Conservation (phyloP, 1,140 invertebrate species). For the Saccostrea cuccullata region DNA sequence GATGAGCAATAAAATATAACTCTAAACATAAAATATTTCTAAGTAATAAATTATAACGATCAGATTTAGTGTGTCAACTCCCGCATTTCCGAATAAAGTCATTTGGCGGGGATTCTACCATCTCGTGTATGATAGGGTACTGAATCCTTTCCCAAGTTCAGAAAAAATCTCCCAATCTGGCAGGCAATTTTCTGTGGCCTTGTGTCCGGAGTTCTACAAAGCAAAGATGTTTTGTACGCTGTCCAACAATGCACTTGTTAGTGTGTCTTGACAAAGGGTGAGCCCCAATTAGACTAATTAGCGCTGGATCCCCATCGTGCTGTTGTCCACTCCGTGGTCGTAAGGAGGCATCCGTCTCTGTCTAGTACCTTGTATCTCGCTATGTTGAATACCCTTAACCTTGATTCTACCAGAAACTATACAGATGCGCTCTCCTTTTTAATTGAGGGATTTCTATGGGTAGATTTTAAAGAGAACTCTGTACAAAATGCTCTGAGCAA, state of each 20-base stretch:
- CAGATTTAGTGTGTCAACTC: background rate
- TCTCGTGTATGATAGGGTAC: background rate
- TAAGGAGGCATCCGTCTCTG: background rate
- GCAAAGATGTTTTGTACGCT: conserved; percentile 13
- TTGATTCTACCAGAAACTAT: background rate
- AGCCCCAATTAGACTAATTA: conserved; percentile 28
- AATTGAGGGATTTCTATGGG: no score
- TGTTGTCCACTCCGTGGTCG: background rate
- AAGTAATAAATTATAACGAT: background rate
- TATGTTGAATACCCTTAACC: background rate
- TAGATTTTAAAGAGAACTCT: no score
- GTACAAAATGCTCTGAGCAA: no score
- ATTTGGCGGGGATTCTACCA: background rate
- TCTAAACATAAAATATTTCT: background rate
- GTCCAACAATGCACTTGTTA: conserved; percentile 32
- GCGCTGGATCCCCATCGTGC: background rate
- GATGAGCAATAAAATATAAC: background rate
- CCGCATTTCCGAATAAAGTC: background rate
- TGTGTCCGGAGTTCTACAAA: background rate
- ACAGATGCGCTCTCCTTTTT: no score
- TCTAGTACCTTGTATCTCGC: background rate
- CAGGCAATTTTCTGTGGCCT: background rate
- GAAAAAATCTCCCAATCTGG: background rate
- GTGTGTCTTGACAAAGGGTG: conserved; percentile 27
- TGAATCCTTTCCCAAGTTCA: no score